Evolutionary conservation across 92 coral and sea anemone genomes (phyloP).

Genomic region (Paramuricea clavata): DNA sequence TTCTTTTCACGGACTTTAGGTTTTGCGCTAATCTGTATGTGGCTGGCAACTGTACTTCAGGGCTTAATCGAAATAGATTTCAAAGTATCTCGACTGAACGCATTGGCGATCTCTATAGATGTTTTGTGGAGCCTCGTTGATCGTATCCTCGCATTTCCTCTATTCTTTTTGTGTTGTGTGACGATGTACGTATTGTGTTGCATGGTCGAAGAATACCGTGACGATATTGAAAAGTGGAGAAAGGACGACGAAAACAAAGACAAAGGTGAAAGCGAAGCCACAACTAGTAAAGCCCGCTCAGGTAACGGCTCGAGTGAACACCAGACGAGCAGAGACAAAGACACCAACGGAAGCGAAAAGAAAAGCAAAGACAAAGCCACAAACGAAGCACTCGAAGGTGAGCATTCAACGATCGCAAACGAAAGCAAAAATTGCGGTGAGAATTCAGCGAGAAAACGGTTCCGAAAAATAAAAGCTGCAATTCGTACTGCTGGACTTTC

Average conservation of each 20-base stretch:
- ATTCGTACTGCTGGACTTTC: background rate
- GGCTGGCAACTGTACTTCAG: background rate
- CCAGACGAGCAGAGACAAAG: too few species aligned
- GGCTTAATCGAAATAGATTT: constrained; percentile 17
- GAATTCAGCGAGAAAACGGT: background rate
- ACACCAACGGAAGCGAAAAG: too few species aligned
- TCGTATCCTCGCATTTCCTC: background rate
- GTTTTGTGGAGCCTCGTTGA: background rate
- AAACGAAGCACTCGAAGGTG: too few species aligned
- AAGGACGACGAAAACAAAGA: too few species aligned
- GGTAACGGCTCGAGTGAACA: too few species aligned
- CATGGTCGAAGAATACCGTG: constrained; percentile 24
- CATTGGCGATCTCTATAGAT: background rate
- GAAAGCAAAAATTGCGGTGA: too few species aligned
- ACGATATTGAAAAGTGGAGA: background rate
- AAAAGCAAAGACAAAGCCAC: too few species aligned
- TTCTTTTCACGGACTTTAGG: background rate
- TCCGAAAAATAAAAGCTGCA: background rate
- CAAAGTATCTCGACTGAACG: too few species aligned
- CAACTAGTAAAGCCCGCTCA: too few species aligned
- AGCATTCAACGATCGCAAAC: too few species aligned
- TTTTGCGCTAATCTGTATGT: background rate
- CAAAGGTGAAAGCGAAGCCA: too few species aligned
- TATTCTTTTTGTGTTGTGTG: background rate
- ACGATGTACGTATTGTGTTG: background rate